Conservation (phyloP, 2,797 vertebrate species). For the Coccyzus lansbergi region DNA sequence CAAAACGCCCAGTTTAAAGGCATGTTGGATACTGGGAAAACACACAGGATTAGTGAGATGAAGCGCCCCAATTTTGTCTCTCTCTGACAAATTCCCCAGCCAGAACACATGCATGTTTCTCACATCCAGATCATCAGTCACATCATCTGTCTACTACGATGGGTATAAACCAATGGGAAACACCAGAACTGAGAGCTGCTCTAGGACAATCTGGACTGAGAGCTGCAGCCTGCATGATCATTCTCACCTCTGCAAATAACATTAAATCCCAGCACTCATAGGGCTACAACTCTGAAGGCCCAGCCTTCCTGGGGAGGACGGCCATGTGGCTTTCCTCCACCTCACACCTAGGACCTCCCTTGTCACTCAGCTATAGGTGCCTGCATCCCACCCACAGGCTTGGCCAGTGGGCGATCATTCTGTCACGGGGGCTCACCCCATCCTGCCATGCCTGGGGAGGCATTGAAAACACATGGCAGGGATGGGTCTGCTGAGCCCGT, state of each 20-base stretch:
- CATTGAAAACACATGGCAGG: neutral
- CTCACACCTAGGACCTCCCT: neutral
- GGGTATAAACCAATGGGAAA: neutral
- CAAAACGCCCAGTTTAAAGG: neutral
- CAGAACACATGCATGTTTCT: neutral
- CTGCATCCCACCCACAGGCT: neutral
- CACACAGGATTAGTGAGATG: neutral
- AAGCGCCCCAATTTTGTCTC: neutral
- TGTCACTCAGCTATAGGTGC: neutral
- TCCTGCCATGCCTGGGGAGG: neutral
- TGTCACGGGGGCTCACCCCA: neutral
- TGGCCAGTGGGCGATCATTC: neutral
- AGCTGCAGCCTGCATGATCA: neutral
- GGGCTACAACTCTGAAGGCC: neutral
- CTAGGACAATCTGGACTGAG: neutral
- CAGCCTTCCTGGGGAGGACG: neutral
- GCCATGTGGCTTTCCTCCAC: neutral
- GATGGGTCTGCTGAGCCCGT: neutral
- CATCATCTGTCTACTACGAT: neutral
- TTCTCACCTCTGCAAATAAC: neutral
- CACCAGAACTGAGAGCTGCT: neutral
- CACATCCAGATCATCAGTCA: neutral
- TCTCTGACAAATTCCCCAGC: neutral
- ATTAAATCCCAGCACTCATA: neutral
- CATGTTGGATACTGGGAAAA: neutral